These are phyloP conservation scores for Hipparchia semele DNA, from an alignment of 2,888 invertebrate genomes.

Conservation along the genomic window DNA sequence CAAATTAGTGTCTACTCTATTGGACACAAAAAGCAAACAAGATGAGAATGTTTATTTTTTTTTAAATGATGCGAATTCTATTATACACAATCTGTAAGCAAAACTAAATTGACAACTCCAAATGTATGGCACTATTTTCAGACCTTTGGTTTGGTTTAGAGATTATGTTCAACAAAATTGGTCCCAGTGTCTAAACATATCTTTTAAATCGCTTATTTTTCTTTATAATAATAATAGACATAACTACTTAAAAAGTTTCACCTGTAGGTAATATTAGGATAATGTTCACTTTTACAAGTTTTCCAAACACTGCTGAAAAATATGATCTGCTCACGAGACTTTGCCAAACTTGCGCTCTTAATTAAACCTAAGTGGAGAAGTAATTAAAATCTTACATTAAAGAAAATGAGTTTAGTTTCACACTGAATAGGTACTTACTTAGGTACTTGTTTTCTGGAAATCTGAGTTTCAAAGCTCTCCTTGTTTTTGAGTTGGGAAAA, in stretches of 20 bases:
- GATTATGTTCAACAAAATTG: too few relatives aligned
- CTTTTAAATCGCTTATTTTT: neutral
- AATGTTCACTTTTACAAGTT: constrained; percentile 23
- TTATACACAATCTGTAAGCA: too few relatives aligned
- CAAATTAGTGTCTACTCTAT: too few relatives aligned
- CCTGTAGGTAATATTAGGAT: neutral
- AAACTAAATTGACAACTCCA: too few relatives aligned
- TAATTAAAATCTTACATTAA: constrained; percentile 30
- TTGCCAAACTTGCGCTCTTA: constrained; percentile 24
- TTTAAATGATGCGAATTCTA: too few relatives aligned
- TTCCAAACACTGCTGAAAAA: constrained; percentile 18
- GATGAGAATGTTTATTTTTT: too few relatives aligned
- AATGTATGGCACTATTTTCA: too few relatives aligned
- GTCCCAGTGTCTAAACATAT: too few relatives aligned
- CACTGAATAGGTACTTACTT: constrained; percentile 12
- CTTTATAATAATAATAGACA: neutral
- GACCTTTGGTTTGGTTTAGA: too few relatives aligned
- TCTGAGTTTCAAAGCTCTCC: constrained; percentile 7
- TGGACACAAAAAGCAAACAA: too few relatives aligned
- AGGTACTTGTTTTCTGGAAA: constrained; percentile 11
- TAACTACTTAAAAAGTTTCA: neutral
- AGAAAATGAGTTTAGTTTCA: constrained; percentile 19
- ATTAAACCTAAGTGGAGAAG: constrained; percentile 30
- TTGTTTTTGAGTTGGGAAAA: constrained; percentile 3
- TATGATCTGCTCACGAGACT: constrained; percentile 22